phyloP scores from a whole-genome alignment of 2,113 vertebrate genomes.

The Megaceryle torquata region DNA sequence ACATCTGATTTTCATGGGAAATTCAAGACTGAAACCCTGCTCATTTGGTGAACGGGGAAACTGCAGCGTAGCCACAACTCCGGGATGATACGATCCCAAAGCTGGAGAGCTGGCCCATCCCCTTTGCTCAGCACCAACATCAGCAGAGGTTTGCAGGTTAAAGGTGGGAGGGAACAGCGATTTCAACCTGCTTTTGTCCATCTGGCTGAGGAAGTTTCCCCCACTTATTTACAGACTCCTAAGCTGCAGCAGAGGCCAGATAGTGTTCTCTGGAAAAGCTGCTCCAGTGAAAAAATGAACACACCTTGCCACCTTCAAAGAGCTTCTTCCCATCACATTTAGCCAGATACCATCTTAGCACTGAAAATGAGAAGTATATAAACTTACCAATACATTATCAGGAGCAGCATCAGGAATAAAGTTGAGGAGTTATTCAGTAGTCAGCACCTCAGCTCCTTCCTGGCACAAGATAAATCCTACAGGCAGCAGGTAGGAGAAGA shows the following conservation, averaged over 20 bases:
- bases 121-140: neutral
- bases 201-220: neutral
- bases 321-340: neutral
- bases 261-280: neutral
- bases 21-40: neutral
- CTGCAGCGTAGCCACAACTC: neutral
- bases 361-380: neutral
- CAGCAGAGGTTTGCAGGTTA: neutral
- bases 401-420: neutral
- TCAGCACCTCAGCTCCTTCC: constrained; percentile 17
- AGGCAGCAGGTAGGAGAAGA: neutral
- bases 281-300: neutral
- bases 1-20: neutral
- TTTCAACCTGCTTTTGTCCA: neutral
- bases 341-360: constrained; percentile 10
- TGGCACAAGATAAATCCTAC: constrained; percentile 6
- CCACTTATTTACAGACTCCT: neutral
- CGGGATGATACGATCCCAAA: neutral
- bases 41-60: neutral
- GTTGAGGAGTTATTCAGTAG: neutral
- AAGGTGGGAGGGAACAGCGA: neutral
- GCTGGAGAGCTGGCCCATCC: neutral
- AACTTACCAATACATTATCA: constrained; percentile 59
- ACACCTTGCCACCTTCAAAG: neutral
- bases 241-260: neutral